A percentile compares a stretch with the other conserved stretches of the same genome.
phyloP scores from a whole-genome alignment of 2,888 invertebrate genomes.

The Netelia inedita region DNA sequence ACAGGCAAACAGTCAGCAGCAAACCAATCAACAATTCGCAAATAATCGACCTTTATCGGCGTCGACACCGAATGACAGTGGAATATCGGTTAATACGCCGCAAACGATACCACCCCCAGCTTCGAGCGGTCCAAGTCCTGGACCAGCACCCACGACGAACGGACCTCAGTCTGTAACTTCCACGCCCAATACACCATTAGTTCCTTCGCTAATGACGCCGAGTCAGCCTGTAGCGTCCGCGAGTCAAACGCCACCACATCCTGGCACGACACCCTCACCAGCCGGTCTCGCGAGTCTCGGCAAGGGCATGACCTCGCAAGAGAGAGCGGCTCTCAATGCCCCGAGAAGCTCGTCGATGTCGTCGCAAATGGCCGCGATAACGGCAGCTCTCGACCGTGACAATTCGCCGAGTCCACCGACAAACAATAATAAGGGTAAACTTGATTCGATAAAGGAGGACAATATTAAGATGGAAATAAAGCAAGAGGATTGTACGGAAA shows the following conservation, averaged over 20 bases:
- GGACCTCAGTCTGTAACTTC: conserved; percentile 84
- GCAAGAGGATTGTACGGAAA: conserved; percentile 88
- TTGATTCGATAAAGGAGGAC: conserved; percentile 89
- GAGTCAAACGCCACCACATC: conserved; percentile 85
- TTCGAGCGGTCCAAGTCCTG: conserved; percentile 82
- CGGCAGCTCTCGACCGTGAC: conserved; percentile 89
- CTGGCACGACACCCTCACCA: conserved; percentile 83
- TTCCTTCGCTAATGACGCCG: conserved; percentile 87
- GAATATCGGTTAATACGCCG: conserved; percentile 86
- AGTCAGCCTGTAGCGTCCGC: conserved; percentile 89
- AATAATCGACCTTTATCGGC: conserved; percentile 83
- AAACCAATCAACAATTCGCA: conserved; percentile 82
- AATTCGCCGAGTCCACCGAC: conserved; percentile 88
- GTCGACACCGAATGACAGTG: conserved; percentile 81
- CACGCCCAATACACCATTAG: conserved; percentile 83
- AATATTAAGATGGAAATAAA: conserved; percentile 88
- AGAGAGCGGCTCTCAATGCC: conserved; percentile 86
- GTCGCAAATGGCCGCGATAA: conserved; percentile 91
- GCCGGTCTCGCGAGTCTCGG: conserved; percentile 85
- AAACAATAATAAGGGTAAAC: conserved; percentile 88
- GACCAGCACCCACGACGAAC: conserved; percentile 81
- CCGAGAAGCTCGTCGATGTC: conserved; percentile 87
- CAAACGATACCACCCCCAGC: conserved; percentile 84
- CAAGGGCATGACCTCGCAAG: conserved; percentile 86
- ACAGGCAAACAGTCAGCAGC: conserved; percentile 82